A percentile compares a stretch with the other conserved stretches of the same genome.
Evolutionary conservation across 2,888 invertebrate genomes (phyloP).

Genomic region (Dione vanillae): DNA sequence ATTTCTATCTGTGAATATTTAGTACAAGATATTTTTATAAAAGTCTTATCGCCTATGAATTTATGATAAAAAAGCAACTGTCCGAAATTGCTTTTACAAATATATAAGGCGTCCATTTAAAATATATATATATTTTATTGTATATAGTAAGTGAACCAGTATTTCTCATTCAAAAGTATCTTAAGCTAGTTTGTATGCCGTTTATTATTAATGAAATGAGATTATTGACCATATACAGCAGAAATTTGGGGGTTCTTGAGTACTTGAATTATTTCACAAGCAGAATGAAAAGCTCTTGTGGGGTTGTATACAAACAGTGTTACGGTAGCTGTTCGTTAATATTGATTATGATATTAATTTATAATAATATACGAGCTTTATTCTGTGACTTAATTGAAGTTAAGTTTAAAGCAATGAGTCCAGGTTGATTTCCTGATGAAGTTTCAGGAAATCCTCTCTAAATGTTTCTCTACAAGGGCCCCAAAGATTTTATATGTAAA

Average conservation of each 20-base stretch:
- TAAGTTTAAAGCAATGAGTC: too few relatives aligned
- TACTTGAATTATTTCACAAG: slow-evolving; percentile 18
- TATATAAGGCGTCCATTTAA: not conserved
- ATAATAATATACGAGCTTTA: not conserved
- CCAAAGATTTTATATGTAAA: too few relatives aligned
- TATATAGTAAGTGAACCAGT: too few relatives aligned
- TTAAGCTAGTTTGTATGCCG: not conserved
- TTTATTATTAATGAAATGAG: not conserved
- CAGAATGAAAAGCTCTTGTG: slow-evolving; percentile 18
- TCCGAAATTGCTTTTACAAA: not conserved
- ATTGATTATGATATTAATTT: slow-evolving; percentile 5
- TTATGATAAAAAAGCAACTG: not conserved
- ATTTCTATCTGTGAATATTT: too few relatives aligned
- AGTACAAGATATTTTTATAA: too few relatives aligned
- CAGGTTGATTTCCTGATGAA: too few relatives aligned
- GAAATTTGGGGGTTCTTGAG: slow-evolving; percentile 11
- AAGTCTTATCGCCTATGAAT: not conserved
- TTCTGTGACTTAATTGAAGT: too few relatives aligned
- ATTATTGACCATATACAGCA: slow-evolving; percentile 22
- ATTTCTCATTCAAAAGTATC: not conserved
- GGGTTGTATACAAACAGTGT: slow-evolving; percentile 1
- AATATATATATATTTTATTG: too few relatives aligned
- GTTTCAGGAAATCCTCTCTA: too few relatives aligned
- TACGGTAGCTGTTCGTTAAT: not conserved
- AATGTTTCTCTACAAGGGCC: too few relatives aligned